A percentile compares a stretch with the other conserved stretches of the same genome.
Conservation (phyloP, 1,140 invertebrate genomes). For the Drosophila micromelanica region DNA sequence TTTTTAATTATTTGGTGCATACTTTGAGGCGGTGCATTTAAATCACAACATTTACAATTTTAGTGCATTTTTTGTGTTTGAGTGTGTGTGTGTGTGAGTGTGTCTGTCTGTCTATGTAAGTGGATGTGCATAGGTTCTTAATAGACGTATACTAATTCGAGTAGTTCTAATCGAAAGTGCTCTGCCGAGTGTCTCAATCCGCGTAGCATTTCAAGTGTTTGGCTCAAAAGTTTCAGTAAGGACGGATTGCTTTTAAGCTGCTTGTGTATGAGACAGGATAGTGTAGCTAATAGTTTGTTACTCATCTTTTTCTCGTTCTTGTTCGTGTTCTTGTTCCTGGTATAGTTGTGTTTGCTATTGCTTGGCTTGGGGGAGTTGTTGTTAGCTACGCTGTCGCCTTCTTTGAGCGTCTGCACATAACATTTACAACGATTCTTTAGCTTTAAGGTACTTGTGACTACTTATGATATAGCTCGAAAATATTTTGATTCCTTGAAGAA, state of each 20-base stretch:
- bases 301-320: too few relatives aligned
- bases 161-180: conserved; percentile 33
- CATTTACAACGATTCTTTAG: conserved; percentile 53
- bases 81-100: conserved; percentile 9
- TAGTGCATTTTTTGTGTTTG: conserved; percentile 68
- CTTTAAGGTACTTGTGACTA: conserved; percentile 83
- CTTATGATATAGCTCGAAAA: conserved; percentile 80
- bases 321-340: neutral
- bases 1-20: conserved; percentile 62
- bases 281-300: conserved; percentile 31
- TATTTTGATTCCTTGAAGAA: conserved; percentile 69
- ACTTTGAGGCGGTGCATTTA: conserved; percentile 78
- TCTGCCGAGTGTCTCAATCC: conserved; percentile 26
- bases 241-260: conserved; percentile 82
- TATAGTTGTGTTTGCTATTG: conserved; percentile 17
- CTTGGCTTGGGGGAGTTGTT: conserved; percentile 11
- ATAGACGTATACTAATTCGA: conserved; percentile 29
- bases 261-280: conserved; percentile 56
- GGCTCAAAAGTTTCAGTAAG: conserved; percentile 77
- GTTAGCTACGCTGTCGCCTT: conserved; percentile 14
- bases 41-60: conserved; percentile 82
- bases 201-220: conserved; percentile 41
- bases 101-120: conserved; percentile 2
- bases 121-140: conserved; percentile 24
- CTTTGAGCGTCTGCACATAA: conserved; percentile 16